Conservation (phyloP, 2,888 invertebrate genomes). For the Cerastis leucographa region DNA sequence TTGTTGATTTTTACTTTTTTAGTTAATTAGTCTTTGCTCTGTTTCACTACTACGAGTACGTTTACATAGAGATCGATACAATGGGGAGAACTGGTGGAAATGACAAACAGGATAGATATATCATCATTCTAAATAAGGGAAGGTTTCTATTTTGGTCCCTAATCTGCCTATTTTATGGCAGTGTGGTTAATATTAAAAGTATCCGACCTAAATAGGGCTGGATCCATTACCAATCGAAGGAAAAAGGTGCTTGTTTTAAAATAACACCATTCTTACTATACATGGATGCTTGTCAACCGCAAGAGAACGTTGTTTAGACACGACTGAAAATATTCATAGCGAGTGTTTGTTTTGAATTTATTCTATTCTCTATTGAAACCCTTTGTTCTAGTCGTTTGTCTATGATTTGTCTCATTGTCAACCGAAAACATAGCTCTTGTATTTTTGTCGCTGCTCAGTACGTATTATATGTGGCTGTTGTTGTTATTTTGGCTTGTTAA, state of each 20-base stretch:
- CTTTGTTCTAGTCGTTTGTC: conserved; percentile 85
- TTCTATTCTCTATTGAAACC: conserved; percentile 87
- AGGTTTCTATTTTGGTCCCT: not conserved
- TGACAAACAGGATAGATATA: not conserved
- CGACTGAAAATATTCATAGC: conserved; percentile 79
- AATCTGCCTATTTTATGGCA: not conserved
- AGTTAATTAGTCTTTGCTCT: not conserved
- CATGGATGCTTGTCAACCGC: conserved; percentile 58
- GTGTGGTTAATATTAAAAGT: not conserved
- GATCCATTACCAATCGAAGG: conserved; percentile 22
- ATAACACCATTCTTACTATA: conserved; percentile 62
- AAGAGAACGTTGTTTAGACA: conserved; percentile 75
- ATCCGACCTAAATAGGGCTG: conserved; percentile 9
- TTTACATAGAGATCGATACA: not conserved
- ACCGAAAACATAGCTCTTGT: conserved; percentile 83
- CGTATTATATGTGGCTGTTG: conserved; percentile 73
- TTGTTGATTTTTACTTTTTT: not conserved
- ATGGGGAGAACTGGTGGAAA: not conserved
- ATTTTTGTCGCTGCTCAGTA: conserved; percentile 75
- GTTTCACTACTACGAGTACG: not conserved
- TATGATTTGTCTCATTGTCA: conserved; percentile 82
- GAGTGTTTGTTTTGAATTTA: conserved; percentile 85
- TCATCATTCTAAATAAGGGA: not conserved
- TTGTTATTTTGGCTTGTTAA: conserved; percentile 64
- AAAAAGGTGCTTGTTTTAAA: conserved; percentile 62